phyloP scores from a whole-genome alignment of 2,888 invertebrate species.

The Leptinotarsa tumamoca region DNA sequence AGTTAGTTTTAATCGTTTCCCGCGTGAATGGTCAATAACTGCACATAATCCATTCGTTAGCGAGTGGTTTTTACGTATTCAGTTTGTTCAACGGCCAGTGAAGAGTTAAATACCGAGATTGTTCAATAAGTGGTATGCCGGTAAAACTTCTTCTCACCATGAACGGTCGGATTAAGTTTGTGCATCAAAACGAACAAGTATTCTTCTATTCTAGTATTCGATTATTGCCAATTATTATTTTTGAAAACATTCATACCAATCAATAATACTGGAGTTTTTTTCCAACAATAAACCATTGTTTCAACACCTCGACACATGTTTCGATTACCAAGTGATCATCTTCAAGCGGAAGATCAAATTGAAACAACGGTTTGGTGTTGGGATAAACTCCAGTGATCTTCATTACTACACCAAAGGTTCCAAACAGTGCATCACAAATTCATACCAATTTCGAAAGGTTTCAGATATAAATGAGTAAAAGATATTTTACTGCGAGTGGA shows the following conservation, averaged over 20 bases:
- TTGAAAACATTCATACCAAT: not conserved
- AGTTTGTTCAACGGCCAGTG: conserved; percentile 15
- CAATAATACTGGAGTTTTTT: too few species aligned
- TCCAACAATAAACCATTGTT: too few species aligned
- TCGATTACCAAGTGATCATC: too few species aligned
- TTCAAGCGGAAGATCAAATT: too few species aligned
- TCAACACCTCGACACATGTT: too few species aligned
- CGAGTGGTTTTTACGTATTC: conserved; percentile 15
- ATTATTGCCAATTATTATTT: not conserved
- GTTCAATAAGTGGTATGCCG: conserved; percentile 15
- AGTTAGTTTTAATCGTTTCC: conserved; percentile 17
- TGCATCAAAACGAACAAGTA: not conserved
- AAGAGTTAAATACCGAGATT: conserved; percentile 14
- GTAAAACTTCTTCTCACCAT: not conserved
- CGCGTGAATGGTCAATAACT: conserved; percentile 19
- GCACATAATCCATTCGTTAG: conserved; percentile 22
- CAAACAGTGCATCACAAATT: not conserved
- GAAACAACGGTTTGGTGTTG: too few species aligned
- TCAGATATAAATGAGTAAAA: too few species aligned
- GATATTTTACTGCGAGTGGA: too few species aligned
- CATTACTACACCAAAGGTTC: too few species aligned
- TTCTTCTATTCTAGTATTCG: not conserved
- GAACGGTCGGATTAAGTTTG: not conserved
- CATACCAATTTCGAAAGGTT: not conserved
- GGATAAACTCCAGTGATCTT: too few species aligned